Percentiles rank a stretch among this genome's conserved stretches.
phyloP scores from a whole-genome alignment of 2,797 vertebrate genomes.

The Myotis vivesi region DNA sequence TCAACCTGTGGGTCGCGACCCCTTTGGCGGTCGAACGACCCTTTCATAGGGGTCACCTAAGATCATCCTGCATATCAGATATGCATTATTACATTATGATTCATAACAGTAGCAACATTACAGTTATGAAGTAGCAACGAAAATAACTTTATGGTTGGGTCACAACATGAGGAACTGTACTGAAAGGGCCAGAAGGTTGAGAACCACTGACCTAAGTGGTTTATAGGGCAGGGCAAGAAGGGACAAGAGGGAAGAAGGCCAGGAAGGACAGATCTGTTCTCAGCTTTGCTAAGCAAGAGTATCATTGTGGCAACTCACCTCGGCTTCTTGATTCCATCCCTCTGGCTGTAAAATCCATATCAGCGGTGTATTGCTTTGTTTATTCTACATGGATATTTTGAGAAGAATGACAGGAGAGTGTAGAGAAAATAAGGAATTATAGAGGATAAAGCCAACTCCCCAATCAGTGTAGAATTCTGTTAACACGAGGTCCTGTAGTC shows the following conservation, averaged over 20 bases:
- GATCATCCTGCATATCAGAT: too few species aligned
- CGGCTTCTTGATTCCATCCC: not conserved
- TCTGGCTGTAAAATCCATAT: not conserved
- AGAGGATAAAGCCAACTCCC: not conserved
- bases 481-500: not conserved
- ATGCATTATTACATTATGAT: too few species aligned
- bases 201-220: not conserved
- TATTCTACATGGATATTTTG: slow-evolving; percentile 5
- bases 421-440: not conserved
- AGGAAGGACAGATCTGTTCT: not conserved
- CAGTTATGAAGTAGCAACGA: too few species aligned
- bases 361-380: not conserved
- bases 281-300: not conserved
- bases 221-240: not conserved
- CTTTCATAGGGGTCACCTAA: too few species aligned
- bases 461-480: not conserved
- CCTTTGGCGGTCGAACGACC: too few species aligned
- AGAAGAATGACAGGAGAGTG: not conserved
- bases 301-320: not conserved
- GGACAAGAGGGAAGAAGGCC: not conserved
- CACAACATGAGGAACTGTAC: too few species aligned
- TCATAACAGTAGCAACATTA: too few species aligned
- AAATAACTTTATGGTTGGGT: too few species aligned
- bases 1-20: too few species aligned
- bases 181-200: too few species aligned